Conservation (phyloP, 2,888 invertebrate species). For the Pachliopta kotzebuea region DNA sequence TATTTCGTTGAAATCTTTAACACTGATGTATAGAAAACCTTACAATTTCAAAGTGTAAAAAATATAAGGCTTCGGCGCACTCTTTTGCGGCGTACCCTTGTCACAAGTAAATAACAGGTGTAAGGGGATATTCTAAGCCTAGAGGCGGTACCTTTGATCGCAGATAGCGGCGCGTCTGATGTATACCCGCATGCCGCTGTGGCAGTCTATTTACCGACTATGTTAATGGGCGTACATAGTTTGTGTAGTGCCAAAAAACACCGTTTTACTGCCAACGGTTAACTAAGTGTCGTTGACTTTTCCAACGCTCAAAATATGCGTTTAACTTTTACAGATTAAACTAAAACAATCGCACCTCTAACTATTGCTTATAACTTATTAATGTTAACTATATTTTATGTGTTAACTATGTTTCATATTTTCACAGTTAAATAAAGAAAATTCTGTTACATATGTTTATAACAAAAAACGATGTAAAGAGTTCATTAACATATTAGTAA, state of each 20-base stretch:
- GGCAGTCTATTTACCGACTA: constrained; percentile 36
- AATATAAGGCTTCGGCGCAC: neutral
- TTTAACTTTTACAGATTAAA: neutral
- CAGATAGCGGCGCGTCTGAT: constrained; percentile 46
- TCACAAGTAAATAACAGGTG: constrained; percentile 28
- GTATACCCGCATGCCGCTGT: constrained; percentile 37
- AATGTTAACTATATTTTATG: too few relatives aligned
- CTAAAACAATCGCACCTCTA: neutral
- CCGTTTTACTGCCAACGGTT: constrained; percentile 48
- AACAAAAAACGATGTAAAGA: too few relatives aligned
- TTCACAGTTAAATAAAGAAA: too few relatives aligned
- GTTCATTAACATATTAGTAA: too few relatives aligned
- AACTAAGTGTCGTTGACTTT: constrained; percentile 23
- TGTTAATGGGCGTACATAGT: constrained; percentile 45
- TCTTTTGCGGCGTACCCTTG: constrained; percentile 16
- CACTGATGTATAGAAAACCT: neutral
- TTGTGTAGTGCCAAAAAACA: constrained; percentile 54
- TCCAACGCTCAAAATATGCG: neutral
- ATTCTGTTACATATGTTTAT: too few relatives aligned
- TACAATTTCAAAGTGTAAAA: neutral
- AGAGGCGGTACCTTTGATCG: constrained; percentile 41
- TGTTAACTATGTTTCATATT: too few relatives aligned
- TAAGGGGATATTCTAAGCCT: constrained; percentile 24
- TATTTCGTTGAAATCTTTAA: neutral
- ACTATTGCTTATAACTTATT: too few relatives aligned